Percentiles rank a stretch among this genome's conserved stretches.
Conservation (phyloP, 2,797 vertebrate species). For the Urosaurus nigricauda region DNA sequence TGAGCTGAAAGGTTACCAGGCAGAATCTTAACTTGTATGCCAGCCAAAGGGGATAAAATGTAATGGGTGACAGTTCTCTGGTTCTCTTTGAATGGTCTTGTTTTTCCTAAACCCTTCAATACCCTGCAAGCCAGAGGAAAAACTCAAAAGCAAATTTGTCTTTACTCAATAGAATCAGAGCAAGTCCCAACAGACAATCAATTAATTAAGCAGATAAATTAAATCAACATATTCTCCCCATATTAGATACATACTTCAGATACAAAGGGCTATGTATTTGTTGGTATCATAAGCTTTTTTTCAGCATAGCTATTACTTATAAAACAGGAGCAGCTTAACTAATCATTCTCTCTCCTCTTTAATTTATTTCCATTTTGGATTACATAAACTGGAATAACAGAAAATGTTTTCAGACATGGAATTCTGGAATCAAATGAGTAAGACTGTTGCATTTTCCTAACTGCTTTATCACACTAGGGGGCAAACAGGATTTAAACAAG, state of each 20-base stretch:
- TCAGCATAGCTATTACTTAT: not conserved
- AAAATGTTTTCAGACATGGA: slow-evolving; percentile 4
- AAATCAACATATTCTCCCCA: not conserved
- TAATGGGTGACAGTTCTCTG: too few relatives aligned
- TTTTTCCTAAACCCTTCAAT: not conserved
- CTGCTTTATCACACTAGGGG: too few relatives aligned
- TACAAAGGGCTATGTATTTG: not conserved
- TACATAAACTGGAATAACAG: not conserved
- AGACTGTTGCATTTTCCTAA: not conserved
- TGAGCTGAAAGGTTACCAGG: too few relatives aligned
- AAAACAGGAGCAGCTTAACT: not conserved
- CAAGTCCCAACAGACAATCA: not conserved
- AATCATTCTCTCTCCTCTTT: not conserved
- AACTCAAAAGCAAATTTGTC: slow-evolving; percentile 4
- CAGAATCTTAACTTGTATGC: too few relatives aligned
- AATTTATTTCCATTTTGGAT: not conserved
- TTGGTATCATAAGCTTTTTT: not conserved
- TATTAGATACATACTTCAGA: not conserved
- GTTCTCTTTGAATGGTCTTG: not conserved
- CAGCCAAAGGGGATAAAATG: too few relatives aligned
- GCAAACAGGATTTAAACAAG: too few relatives aligned
- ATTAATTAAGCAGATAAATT: not conserved
- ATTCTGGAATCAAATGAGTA: not conserved
- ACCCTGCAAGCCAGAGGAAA: not conserved
- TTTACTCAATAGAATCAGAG: slow-evolving; percentile 14